A percentile compares a stretch with the other conserved stretches of the same genome.
Evolutionary conservation across 2,113 vertebrate species (phyloP).

Genomic region (Indicator maculatus): DNA sequence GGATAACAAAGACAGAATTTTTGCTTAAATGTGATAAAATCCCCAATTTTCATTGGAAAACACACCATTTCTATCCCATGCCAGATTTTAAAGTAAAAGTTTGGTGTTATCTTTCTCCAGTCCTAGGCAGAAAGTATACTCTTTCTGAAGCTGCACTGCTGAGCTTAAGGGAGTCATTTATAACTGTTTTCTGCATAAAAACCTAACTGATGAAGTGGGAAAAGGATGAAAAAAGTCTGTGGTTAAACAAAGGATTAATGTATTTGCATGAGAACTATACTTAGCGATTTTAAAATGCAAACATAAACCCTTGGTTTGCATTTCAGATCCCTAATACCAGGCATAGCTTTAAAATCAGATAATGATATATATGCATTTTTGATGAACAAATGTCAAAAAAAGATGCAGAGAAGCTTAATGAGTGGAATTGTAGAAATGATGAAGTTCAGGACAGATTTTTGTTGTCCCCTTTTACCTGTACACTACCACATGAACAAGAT

Average conservation of each 20-base stretch:
- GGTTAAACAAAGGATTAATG: background rate
- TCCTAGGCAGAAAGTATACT: background rate
- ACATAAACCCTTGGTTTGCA: background rate
- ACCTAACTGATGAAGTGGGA: background rate
- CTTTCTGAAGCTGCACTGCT: background rate
- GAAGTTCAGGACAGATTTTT: background rate
- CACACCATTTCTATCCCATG: background rate
- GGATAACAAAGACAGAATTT: background rate
- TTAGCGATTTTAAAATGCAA: background rate
- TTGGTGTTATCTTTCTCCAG: constrained; percentile 10
- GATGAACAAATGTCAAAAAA: background rate
- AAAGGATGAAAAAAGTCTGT: background rate
- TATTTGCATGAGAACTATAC: background rate
- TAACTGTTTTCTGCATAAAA: background rate
- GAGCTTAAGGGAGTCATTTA: background rate
- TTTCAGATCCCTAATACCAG: background rate
- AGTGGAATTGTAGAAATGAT: background rate
- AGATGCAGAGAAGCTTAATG: background rate
- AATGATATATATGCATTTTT: background rate
- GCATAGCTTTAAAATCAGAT: background rate
- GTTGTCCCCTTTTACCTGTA: background rate
- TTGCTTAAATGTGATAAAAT: constrained; percentile 23
- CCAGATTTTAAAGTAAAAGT: background rate
- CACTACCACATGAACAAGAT: background rate
- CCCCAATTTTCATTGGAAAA: constrained; percentile 19